These are phyloP conservation scores for Muscicapa adusta DNA, from an alignment of 2,113 vertebrate genomes.

Conservation along the genomic window DNA sequence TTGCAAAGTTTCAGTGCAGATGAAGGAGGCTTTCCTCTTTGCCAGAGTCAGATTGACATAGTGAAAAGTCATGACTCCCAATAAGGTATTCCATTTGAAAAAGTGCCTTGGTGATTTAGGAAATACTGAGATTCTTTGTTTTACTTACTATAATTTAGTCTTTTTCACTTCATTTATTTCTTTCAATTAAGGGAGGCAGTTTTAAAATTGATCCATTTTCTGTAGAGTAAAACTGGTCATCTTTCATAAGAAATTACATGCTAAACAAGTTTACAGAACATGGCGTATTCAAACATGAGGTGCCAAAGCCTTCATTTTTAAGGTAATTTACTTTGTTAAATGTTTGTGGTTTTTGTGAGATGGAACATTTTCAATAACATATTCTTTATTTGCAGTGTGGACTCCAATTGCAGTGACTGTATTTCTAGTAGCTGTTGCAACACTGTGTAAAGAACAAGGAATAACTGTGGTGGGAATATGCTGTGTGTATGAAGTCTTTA, in stretches of 20 bases:
- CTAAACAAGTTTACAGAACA: neutral
- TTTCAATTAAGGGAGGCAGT: neutral
- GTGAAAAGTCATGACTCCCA: neutral
- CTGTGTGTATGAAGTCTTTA: slow-evolving; percentile 95
- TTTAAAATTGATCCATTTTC: neutral
- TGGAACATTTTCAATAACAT: neutral
- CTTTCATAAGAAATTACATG: neutral
- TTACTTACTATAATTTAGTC: neutral
- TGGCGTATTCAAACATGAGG: neutral
- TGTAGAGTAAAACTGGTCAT: neutral
- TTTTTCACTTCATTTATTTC: neutral
- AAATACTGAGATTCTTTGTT: neutral
- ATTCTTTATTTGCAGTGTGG: slow-evolving; percentile 83
- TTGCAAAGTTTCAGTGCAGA: neutral
- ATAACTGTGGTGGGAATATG: slow-evolving; percentile 97
- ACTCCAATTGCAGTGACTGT: slow-evolving; percentile 89
- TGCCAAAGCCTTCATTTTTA: neutral
- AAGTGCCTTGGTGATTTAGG: neutral
- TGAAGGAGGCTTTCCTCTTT: neutral
- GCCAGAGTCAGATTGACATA: neutral
- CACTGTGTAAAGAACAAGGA: slow-evolving; percentile 96
- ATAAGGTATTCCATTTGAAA: neutral
- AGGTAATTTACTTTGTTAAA: neutral
- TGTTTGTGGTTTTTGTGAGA: neutral
- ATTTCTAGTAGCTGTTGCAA: slow-evolving; percentile 89